Evolutionary conservation across 2,113 vertebrate species (phyloP), one percentile per base, ranked within the genome.

Genomic region (Myodes glareolus): DNA sequence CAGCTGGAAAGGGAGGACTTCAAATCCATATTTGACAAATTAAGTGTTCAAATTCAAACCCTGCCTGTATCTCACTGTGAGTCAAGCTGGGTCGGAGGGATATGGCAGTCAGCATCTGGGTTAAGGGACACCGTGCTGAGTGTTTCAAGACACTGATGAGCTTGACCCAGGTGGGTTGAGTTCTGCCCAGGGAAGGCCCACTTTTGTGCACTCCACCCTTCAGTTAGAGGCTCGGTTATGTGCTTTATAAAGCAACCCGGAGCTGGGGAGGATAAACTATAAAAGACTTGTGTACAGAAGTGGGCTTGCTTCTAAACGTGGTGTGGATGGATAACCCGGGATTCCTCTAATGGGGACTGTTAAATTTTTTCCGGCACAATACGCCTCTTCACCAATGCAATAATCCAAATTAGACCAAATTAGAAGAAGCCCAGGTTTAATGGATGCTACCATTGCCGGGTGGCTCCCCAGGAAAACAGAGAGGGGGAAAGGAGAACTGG

Each of bases 121-220:
- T 1, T 42, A n/a, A 5, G 16, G 76, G 52, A n/a, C 17, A 14
- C 3, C 5, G 19, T n/a, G 19, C 7, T 16, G 4, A 68, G 1
- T 0, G 14, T 2, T 0, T 7, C 13, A 17, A 2, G 3, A 67
- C 1, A 78, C 47, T 42, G 21, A 52, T 14, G 58, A 50, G 13
- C 61, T 33, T 12, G n/a, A 42, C 29, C 68, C 47, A 67, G 50
- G 76, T 67, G 9, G 21, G 10, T 19, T 42, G 50, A 45, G 25
- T 70, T 81, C 68, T 63, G 7, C 39, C n/a, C 58, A 91, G 55
- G 76, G 68, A 89, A 72, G 52, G 85, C 70, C 14, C 36, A 58
- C 3, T 45, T n/a, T 14, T 61, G 11, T 61, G 3, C 6, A 52
- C 50, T 55, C 14, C 5, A 61, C 55, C 33, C 61, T 33, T 80